A percentile compares a stretch with the other conserved stretches of the same genome.
Evolutionary conservation across 2,797 vertebrate genomes (phyloP).

Genomic region (Champsocephalus esox): DNA sequence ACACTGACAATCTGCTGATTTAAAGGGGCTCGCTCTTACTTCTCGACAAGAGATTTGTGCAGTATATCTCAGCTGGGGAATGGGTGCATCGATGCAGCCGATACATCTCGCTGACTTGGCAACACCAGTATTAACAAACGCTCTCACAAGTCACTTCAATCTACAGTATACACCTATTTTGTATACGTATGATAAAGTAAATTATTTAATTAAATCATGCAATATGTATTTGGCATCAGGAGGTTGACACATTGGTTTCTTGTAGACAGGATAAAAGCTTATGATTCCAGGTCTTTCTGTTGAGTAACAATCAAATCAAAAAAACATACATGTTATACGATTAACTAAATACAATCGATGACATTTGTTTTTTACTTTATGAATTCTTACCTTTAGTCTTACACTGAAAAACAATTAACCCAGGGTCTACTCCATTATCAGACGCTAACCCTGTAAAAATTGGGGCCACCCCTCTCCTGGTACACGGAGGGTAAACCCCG

Average conservation of each 20-base stretch:
- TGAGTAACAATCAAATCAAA: neutral
- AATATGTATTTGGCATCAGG: no score
- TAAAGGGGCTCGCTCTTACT: constrained; percentile 30
- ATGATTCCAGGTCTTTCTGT: neutral
- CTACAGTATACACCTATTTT: neutral
- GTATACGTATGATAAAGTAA: no score
- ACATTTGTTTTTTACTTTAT: constrained; percentile 21
- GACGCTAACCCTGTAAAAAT: constrained; percentile 50
- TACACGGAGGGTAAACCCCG: constrained; percentile 21
- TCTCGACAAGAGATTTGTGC: constrained; percentile 30
- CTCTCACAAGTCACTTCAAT: neutral
- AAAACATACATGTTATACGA: constrained; percentile 9
- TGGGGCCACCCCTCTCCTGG: constrained; percentile 41
- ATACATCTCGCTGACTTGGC: constrained; percentile 21
- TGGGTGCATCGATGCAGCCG: constrained; percentile 27
- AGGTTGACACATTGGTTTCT: neutral
- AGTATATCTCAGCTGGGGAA: constrained; percentile 26
- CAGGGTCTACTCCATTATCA: constrained; percentile 40
- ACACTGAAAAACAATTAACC: constrained; percentile 50
- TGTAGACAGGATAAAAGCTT: neutral
- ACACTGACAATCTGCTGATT: constrained; percentile 40
- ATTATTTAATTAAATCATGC: no score
- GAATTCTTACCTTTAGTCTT: constrained; percentile 20
- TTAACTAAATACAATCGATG: constrained; percentile 39
- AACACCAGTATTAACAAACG: constrained; percentile 18